Conservation (phyloP, 2,113 vertebrate genomes). For the Promerops cafer region DNA sequence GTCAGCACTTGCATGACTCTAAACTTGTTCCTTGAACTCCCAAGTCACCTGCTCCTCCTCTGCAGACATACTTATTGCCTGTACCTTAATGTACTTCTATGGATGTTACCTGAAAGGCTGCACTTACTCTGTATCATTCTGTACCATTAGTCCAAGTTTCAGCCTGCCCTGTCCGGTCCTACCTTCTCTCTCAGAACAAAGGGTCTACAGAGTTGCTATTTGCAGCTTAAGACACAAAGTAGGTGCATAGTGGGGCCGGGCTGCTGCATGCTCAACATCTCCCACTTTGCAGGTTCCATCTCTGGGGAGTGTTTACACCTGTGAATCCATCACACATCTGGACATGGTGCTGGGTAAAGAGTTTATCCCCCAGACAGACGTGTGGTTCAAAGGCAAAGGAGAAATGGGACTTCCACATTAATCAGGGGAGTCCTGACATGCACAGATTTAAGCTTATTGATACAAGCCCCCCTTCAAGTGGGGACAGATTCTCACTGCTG, state of each 20-base stretch:
- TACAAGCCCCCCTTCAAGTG: not conserved
- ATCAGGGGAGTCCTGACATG: not conserved
- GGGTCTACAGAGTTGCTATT: not conserved
- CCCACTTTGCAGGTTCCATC: not conserved
- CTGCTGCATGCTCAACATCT: not conserved
- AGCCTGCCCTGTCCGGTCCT: not conserved
- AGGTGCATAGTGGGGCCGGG: not conserved
- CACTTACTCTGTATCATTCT: not conserved
- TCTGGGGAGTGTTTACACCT: not conserved
- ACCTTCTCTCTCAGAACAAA: not conserved
- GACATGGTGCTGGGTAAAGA: not conserved
- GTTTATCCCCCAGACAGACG: not conserved
- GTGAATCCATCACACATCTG: rapidly evolving
- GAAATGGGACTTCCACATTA: not conserved
- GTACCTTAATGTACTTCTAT: not conserved
- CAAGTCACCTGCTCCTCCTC: not conserved
- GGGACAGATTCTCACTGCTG: not conserved
- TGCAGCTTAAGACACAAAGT: rapidly evolving
- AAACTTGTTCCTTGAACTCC: not conserved
- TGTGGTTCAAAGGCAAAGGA: not conserved
- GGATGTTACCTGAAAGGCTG: not conserved
- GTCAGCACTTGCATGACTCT: not conserved
- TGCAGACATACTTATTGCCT: not conserved
- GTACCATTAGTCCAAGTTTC: not conserved
- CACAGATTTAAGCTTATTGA: not conserved